These are phyloP conservation scores for Chascanopsetta lugubris DNA, from an alignment of 2,113 vertebrate species.

Conservation along the genomic window DNA sequence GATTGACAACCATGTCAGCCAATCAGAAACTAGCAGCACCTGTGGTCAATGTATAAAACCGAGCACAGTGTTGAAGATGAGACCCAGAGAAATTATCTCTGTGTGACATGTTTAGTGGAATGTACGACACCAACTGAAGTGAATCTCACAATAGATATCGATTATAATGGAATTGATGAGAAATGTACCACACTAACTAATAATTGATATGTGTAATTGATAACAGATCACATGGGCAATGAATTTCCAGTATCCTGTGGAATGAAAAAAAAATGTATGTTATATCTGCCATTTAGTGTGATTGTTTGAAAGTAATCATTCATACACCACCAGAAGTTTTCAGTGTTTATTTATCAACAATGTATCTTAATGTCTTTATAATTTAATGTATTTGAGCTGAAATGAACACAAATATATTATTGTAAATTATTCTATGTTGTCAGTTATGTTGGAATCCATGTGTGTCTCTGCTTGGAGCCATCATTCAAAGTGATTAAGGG, in stretches of 20 bases:
- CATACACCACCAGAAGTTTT: slow-evolving; percentile 28
- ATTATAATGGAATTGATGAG: not conserved
- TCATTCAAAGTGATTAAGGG: not conserved
- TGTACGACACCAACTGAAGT: slow-evolving; percentile 13
- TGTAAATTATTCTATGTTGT: slow-evolving; percentile 63
- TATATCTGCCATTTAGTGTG: slow-evolving; percentile 56
- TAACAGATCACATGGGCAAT: slow-evolving; percentile 1
- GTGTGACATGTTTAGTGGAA: slow-evolving; percentile 21
- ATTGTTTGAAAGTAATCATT: slow-evolving; percentile 50
- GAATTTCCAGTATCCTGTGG: slow-evolving; percentile 15
- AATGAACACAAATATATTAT: slow-evolving; percentile 48
- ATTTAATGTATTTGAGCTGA: slow-evolving; percentile 56
- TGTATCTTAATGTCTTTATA: slow-evolving; percentile 64
- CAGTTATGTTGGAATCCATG: slow-evolving; percentile 56
- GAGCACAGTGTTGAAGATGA: slow-evolving; percentile 17
- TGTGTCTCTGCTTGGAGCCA: slow-evolving; percentile 21
- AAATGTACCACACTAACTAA: slow-evolving; percentile 17
- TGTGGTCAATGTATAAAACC: not conserved
- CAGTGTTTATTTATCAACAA: slow-evolving; percentile 54
- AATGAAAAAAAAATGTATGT: slow-evolving; percentile 20
- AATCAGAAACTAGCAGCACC: slow-evolving; percentile 3
- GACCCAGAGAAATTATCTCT: slow-evolving; percentile 34
- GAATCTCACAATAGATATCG: slow-evolving; percentile 8
- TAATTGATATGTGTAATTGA: slow-evolving; percentile 22
- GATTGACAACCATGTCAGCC: slow-evolving; percentile 12